Base-by-base conservation (phyloP, 1,140 invertebrate species). In the Thaumatotibia leucotreta region DNA sequence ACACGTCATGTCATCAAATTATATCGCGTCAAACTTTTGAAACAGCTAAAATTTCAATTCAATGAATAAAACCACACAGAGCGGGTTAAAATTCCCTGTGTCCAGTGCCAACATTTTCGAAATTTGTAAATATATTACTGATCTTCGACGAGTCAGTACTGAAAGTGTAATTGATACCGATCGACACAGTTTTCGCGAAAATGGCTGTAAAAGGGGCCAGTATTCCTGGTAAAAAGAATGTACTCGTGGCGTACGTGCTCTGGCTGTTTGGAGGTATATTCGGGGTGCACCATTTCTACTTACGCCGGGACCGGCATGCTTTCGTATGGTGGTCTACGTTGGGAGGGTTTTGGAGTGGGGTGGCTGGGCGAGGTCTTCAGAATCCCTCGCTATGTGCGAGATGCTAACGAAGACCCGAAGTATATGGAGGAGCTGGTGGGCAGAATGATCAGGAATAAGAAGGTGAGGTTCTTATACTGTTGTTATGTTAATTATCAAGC, bases 271-370 rank as follows among this genome's bases (percentile, higher is more conserved):
- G 97, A 32, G 98, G 97, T 8, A 91, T 96, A 73, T 95, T 97
- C 71, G 97, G 98, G 0, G 85, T 97, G 1, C 98, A 99, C 91
- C 97, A 98, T 83, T 93, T 98, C 77, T 99, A 99, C 84, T 91
- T 99, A 49, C 93, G 94, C 50, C 91, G 98, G 64, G 97, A 98
- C 84, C 92, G 94, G n/a, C 98, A 99, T 78, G 97, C 96, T 0
- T 96, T 99, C 79, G 91, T 98, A 0, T 97, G 96, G 94, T 96
- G 96, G 92, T 95, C 94, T 54, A 97, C 96, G 1, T 89, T 97
- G 8, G 98, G 97, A 11, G 97, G 97, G 97, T 2, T 97, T 97
- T 77, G 96, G 97, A 2, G 77, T 96, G 8, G 97, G 97, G 2
- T 98, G 97, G 96, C 71, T 98, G 0, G 91, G 95, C 17, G 98